phyloP scores from a whole-genome alignment of 2,888 invertebrate genomes.

The Amiota mariae region DNA sequence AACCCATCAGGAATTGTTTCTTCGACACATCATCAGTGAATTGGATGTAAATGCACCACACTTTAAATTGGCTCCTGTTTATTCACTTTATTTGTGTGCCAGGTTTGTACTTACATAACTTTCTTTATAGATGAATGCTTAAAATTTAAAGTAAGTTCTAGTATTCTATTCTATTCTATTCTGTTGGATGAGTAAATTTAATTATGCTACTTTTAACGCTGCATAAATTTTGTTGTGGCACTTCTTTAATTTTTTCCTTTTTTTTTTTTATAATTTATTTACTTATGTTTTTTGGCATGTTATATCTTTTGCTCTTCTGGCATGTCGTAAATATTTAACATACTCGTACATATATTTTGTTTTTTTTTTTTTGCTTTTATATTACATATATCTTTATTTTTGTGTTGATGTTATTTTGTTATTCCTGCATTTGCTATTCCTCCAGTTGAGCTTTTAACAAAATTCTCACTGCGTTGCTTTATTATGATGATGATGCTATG shows the following conservation, averaged over 20 bases:
- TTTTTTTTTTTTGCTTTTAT: neutral
- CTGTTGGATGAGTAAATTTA: neutral
- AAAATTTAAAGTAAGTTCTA: neutral
- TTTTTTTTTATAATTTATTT: neutral
- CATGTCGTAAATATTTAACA: conserved; percentile 28
- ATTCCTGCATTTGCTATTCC: conserved; percentile 11
- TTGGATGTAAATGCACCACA: conserved; percentile 91
- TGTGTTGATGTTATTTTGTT: conserved; percentile 1
- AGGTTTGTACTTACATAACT: conserved; percentile 74
- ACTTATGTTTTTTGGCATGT: conserved; percentile 8
- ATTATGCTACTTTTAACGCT: conserved; percentile 3
- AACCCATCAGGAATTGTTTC: conserved; percentile 93
- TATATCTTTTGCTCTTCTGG: neutral
- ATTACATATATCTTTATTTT: neutral
- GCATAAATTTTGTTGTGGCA: neutral
- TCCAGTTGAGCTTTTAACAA: neutral
- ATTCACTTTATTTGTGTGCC: conserved; percentile 95
- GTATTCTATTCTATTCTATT: neutral
- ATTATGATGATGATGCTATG: no score
- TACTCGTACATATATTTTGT: neutral
- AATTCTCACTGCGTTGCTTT: neutral
- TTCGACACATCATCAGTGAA: conserved; percentile 89
- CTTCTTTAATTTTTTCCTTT: neutral
- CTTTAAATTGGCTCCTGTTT: conserved; percentile 97
- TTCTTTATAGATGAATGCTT: neutral